Percentiles rank a stretch among this genome's conserved stretches.
phyloP scores from a whole-genome alignment of 2,113 vertebrate genomes.

The Istiophorus platypterus region DNA sequence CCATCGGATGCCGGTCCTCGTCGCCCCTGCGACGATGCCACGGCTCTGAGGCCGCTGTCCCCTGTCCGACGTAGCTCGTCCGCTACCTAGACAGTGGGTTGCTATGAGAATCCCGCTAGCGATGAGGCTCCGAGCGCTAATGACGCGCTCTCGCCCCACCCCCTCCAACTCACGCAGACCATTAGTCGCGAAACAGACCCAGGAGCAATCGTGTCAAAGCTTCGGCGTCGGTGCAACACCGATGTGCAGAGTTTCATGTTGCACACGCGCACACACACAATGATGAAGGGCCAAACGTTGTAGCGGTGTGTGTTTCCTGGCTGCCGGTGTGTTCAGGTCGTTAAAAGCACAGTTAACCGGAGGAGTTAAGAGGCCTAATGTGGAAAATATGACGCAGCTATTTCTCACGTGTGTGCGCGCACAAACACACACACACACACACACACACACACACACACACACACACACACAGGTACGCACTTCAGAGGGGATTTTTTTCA shows the following conservation, averaged over 20 bases:
- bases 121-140: background rate
- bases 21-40: background rate
- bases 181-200: background rate
- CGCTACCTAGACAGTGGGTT: slow-evolving; percentile 18
- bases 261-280: slow-evolving; percentile 28
- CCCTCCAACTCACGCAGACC: background rate
- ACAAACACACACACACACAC: slow-evolving; percentile 15
- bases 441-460: slow-evolving; percentile 10
- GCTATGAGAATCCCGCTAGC: slow-evolving; percentile 17
- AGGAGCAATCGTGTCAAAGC: background rate
- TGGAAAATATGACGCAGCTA: slow-evolving; percentile 69
- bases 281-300: slow-evolving; percentile 49
- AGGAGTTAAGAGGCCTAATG: slow-evolving; percentile 56
- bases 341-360: slow-evolving; percentile 61
- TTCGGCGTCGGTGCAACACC: background rate
- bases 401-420: slow-evolving; percentile 27
- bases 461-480: slow-evolving; percentile 3
- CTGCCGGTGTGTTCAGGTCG: slow-evolving; percentile 49
- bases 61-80: background rate
- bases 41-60: background rate
- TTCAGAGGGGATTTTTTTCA: slow-evolving; percentile 3
- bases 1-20: background rate
- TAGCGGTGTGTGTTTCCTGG: slow-evolving; percentile 41
- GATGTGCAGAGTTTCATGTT: slow-evolving; percentile 8
- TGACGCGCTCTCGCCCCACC: background rate